Conservation (phyloP, 2,113 vertebrate genomes). For the Uria aalge region DNA sequence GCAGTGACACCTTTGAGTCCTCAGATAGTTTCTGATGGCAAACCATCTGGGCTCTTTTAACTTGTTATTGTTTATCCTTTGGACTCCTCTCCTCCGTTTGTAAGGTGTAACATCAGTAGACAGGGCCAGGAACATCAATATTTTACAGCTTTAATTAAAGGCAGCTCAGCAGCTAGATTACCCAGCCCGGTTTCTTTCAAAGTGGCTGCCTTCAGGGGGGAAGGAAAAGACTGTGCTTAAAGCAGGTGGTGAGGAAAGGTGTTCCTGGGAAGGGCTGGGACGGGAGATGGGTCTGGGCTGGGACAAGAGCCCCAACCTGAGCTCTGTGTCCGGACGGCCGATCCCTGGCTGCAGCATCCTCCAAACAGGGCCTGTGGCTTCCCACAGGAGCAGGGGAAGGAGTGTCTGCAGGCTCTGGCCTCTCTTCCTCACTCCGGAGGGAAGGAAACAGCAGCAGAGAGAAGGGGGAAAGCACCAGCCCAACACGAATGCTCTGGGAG, state of each 20-base stretch:
- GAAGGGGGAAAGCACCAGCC: accelerated
- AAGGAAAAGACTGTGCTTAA: not conserved
- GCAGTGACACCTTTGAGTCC: conserved; percentile 60
- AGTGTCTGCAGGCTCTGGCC: accelerated
- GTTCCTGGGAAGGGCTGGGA: not conserved
- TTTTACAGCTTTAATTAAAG: conserved; percentile 76
- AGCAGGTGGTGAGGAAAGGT: accelerated
- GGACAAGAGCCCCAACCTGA: accelerated
- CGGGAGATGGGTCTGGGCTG: accelerated
- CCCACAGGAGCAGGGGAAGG: accelerated
- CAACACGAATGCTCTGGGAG: accelerated
- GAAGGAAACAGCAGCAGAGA: not conserved
- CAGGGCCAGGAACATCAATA: conserved; percentile 77
- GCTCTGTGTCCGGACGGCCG: accelerated
- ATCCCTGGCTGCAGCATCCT: not conserved
- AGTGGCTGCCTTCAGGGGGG: not conserved
- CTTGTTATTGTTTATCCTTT: conserved; percentile 63
- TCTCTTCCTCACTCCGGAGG: not conserved
- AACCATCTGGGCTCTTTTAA: conserved; percentile 67
- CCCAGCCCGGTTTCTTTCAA: not conserved
- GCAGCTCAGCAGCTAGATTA: not conserved
- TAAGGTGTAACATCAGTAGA: conserved; percentile 66
- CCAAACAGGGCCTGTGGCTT: accelerated
- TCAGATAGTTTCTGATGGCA: conserved; percentile 59
- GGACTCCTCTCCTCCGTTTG: conserved; percentile 43